Base-by-base conservation (phyloP, 2,888 invertebrate genomes). In the Sarcophaga rosellei region DNA sequence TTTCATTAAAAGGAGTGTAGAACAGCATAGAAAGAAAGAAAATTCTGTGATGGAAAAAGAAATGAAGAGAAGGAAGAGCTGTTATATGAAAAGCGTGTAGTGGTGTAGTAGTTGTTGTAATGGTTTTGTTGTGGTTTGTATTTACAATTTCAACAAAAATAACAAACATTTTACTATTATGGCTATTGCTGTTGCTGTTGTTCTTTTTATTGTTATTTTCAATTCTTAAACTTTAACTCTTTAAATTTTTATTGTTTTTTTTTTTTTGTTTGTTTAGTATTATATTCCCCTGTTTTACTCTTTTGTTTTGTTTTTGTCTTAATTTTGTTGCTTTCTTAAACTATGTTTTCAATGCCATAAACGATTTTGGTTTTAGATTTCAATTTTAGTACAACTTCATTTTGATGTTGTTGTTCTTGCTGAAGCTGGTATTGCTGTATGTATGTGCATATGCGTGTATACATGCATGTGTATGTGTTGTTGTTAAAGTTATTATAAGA, bases 281-380 rank as follows among this genome's bases (percentile, higher is more conserved):
- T 44, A 53, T 61, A 17, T 63, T 85, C 73, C 68, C 78, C 81
- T 66, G 53, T 45, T 80, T 81, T 59, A 62, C 8, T 70, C 21
- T 78, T 59, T 35, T 35, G 35, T 10, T 10, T 35, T 35, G 35
- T 35, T 6, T 63, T 73, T 73, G 8, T 69, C 68, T 63, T 68
- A 12, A 17, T 74, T 45, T 57, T 63, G 72, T 84, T 84, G 21
- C 76, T 86, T 86, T 81, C 74, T 82, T 76, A 72, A 81, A 78
- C 68, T 81, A 75, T 85, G 84, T 88, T 87, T 88, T 84, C 88
- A 89, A 88, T 88, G 87, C 88, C 89, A 88, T 88, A 88, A 85
- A 87, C 85, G 82, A 85, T 85, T 88, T 88, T 68, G 85, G 89
- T 88, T 89, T 89, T 88, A 87, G 87, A 88, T 88, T 89, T 89